phyloP scores from a whole-genome alignment of 2,113 vertebrate genomes.

The Microtus oregoni region DNA sequence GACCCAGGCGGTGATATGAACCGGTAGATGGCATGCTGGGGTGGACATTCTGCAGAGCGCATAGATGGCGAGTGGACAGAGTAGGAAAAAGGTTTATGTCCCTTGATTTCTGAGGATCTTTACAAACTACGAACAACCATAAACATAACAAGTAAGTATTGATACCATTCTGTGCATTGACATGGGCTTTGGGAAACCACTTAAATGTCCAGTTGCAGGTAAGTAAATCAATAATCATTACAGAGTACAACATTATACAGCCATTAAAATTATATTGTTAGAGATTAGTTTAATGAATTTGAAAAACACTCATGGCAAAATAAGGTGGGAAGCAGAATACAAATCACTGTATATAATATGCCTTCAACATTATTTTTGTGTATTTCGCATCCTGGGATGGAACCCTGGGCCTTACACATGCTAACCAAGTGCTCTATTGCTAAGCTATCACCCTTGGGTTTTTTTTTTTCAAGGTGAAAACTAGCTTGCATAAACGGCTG shows the following conservation, averaged over 20 bases:
- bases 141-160: background rate
- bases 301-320: background rate
- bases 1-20: background rate
- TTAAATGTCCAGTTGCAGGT: background rate
- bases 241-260: background rate
- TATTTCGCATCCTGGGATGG: background rate
- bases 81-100: background rate
- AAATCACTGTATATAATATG: background rate
- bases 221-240: constrained; percentile 9
- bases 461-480: background rate
- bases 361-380: background rate
- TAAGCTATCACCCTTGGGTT: background rate
- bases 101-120: constrained; percentile 28
- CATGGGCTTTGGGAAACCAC: constrained; percentile 1
- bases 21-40: background rate
- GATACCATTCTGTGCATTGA: background rate
- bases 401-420: background rate
- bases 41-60: background rate
- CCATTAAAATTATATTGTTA: background rate
- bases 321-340: constrained; percentile 17
- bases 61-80: background rate
- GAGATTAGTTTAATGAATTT: constrained; percentile 42
- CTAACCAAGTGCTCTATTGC: background rate
- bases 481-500: background rate
- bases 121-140: constrained; percentile 35